phyloP scores from a whole-genome alignment of 2,113 vertebrate genomes.

The Phylloscopus trochilus region DNA sequence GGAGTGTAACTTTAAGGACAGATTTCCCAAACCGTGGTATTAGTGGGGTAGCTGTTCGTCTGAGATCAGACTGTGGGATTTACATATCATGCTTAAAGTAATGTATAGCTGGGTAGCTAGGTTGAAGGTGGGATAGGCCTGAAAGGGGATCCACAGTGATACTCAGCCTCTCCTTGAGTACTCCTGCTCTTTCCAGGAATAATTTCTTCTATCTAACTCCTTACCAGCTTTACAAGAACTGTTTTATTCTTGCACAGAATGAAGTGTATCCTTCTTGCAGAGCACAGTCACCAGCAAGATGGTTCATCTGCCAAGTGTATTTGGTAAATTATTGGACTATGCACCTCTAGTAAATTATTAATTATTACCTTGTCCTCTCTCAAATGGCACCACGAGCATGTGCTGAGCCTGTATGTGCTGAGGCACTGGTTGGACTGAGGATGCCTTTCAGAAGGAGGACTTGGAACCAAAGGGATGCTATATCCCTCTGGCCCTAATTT shows the following conservation, averaged over 20 bases:
- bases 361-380: neutral
- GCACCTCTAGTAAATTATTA: neutral
- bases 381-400: rapidly evolving
- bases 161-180: neutral
- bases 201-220: neutral
- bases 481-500: neutral
- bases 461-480: rapidly evolving
- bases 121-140: neutral
- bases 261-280: neutral
- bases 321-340: neutral
- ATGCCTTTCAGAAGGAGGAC: neutral
- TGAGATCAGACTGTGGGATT: neutral
- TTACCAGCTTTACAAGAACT: neutral
- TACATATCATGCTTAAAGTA: neutral
- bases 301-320: neutral
- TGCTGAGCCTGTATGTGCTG: neutral
- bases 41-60: neutral
- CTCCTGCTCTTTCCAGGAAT: neutral
- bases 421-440: neutral
- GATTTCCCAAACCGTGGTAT: rapidly evolving
- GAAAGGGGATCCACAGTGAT: rapidly evolving
- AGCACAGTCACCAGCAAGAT: neutral
- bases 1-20: neutral
- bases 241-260: neutral
- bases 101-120: neutral